These are phyloP conservation scores for Belonocnema kinseyi DNA, from an alignment of 1,140 invertebrate genomes.

Conservation along the genomic window DNA sequence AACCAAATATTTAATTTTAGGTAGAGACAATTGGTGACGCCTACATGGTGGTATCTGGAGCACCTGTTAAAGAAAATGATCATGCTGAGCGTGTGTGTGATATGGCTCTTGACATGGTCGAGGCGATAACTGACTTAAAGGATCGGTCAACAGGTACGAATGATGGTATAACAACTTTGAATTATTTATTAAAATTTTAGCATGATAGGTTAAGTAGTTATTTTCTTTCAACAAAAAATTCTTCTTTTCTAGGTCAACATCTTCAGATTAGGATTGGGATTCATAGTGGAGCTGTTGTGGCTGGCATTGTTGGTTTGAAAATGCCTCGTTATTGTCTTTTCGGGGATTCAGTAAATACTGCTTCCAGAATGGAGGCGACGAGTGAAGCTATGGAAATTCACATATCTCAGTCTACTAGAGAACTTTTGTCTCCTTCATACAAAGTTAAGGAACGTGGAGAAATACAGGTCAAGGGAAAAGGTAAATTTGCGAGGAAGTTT, in stretches of 20 bases:
- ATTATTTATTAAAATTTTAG: neutral
- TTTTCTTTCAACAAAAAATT: conserved; percentile 6
- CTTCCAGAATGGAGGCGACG: conserved; percentile 94
- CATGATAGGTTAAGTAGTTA: neutral
- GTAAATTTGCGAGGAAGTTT: conserved; percentile 65
- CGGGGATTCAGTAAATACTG: conserved; percentile 95
- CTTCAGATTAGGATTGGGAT: conserved; percentile 93
- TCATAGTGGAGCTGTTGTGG: conserved; percentile 93
- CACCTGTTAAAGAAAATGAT: conserved; percentile 91
- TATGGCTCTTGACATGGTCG: conserved; percentile 97
- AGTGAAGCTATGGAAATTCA: conserved; percentile 95
- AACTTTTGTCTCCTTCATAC: conserved; percentile 86
- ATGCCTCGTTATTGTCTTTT: conserved; percentile 97
- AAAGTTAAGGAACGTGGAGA: conserved; percentile 87
- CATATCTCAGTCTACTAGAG: conserved; percentile 91
- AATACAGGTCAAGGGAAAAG: conserved; percentile 91
- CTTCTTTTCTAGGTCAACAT: conserved; percentile 82
- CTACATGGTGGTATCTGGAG: conserved; percentile 97
- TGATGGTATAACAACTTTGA: conserved; percentile 12
- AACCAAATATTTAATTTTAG: conserved; percentile 70
- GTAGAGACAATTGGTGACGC: conserved; percentile 98
- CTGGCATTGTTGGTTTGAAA: conserved; percentile 95
- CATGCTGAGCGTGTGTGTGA: conserved; percentile 96
- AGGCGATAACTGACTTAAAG: conserved; percentile 91
- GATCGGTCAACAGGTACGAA: conserved; percentile 91